A percentile compares a stretch with the other conserved stretches of the same genome.
Conservation (phyloP, 2,113 vertebrate genomes). For the Ptychochromis oligacanthus region DNA sequence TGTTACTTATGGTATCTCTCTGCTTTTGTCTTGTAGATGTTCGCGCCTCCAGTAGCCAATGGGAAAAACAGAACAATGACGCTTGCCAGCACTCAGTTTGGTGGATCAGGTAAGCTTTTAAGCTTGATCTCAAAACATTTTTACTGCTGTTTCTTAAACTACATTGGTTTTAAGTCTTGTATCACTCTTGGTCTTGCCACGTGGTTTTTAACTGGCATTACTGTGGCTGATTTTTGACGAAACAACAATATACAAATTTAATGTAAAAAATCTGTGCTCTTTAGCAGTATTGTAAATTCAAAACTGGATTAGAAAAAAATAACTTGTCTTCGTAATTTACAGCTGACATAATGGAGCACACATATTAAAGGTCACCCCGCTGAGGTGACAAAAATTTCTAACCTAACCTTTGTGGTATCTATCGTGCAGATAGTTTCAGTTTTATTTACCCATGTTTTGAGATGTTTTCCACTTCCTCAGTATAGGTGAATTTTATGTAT, state of each 20-base stretch:
- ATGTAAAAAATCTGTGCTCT: neutral
- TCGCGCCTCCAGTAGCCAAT: constrained; percentile 94
- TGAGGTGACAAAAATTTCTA: neutral
- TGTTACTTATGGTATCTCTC: constrained; percentile 41
- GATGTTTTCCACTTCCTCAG: neutral
- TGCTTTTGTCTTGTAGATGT: constrained; percentile 89
- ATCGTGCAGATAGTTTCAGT: neutral
- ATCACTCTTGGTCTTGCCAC: neutral
- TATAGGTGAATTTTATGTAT: constrained; percentile 4
- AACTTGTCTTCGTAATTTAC: neutral
- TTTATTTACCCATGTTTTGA: constrained; percentile 1
- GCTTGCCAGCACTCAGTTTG: constrained; percentile 91
- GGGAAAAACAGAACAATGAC: constrained; percentile 96
- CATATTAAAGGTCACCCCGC: neutral
- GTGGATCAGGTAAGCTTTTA: constrained; percentile 87
- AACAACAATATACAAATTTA: neutral
- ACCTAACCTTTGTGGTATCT: neutral
- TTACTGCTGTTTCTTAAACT: neutral
- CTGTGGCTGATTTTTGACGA: neutral
- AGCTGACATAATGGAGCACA: neutral
- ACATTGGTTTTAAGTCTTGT: neutral
- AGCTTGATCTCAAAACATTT: neutral
- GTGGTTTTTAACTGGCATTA: neutral
- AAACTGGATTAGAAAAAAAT: neutral
- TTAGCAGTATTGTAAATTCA: neutral